Base-by-base conservation (phyloP, 1,140 invertebrate genomes). In the Saxidomus purpurata region DNA sequence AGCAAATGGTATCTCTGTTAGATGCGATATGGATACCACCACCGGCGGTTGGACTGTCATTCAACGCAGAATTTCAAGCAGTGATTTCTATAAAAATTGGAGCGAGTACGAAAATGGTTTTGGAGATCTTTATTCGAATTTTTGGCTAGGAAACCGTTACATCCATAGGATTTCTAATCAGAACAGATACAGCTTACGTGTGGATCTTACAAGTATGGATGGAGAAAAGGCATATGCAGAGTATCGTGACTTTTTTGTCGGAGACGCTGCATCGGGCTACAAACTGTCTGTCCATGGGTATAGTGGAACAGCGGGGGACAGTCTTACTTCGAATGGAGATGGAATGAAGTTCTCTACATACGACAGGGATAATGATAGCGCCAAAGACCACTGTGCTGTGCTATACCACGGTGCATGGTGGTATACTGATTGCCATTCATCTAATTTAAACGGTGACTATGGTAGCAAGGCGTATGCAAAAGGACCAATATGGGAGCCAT, bases 351-450 rank as follows among this genome's bases (percentile, higher is more conserved):
- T 88, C 36, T 47, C 34, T 17, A 81, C 74, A 63, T 28, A 69
- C 11, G 86, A 88, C 76, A 19, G 17, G 17, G 86, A 88, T 36
- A 61, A 88, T 28, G 76, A 88, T 36, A n/a, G 22, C 22, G 13
- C 55, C 38, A 28, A 13, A 36, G 86, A 43, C 0, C 85, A 88
- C 86, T 98, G 97, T 92, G 97, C 97, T 0, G 93, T 96, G 55
- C 92, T 92, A 28, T 95, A 95, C 15, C 43, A 43, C 15, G 43
- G 43, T 43, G 43, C 43, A 4, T 43, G 43, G 43, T 43, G 43
- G 43, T 96, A 95, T 87, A 94, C 94, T 61, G 97, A 98, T 94
- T 99, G 98, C 95, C 98, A 98, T 93, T 98, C 98, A 94, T 98
- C 98, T 0, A 98, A 98, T 96, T 97, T 98, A 38, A 99, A 98